Conservation (phyloP, 2,797 vertebrate species). For the Melanotaenia boesemani region DNA sequence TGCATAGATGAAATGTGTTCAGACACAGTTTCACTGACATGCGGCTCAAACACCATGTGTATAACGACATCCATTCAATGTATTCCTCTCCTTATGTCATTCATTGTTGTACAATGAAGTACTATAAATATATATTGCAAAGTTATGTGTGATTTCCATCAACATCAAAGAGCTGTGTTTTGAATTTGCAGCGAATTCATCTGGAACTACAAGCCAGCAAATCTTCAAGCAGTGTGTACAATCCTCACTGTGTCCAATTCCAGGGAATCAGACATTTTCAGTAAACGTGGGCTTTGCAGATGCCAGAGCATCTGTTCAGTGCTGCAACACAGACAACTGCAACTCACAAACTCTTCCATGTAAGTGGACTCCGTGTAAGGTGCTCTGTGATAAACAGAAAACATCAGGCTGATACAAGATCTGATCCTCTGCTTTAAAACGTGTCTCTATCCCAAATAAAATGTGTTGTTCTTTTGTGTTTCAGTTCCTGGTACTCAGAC, state of each 20-base stretch:
- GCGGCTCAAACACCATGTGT: too few relatives aligned
- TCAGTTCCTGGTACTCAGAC: background rate
- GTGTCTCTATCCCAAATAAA: too few relatives aligned
- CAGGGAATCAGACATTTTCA: slow-evolving; percentile 2
- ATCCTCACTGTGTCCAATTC: slow-evolving; percentile 2
- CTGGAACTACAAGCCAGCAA: too few relatives aligned
- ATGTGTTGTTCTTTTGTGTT: background rate
- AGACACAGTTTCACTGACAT: too few relatives aligned
- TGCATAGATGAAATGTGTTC: too few relatives aligned
- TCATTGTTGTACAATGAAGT: too few relatives aligned
- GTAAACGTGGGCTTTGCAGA: fast-evolving
- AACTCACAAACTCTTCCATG: background rate
- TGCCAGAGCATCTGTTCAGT: background rate
- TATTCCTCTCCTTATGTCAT: too few relatives aligned
- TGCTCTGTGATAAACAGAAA: background rate
- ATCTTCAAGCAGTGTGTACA: slow-evolving; percentile 22
- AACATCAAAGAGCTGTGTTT: background rate
- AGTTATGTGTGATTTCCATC: background rate
- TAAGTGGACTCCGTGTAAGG: slow-evolving; percentile 8
- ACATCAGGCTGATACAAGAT: too few relatives aligned
- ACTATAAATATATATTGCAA: background rate
- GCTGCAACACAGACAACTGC: slow-evolving; percentile 46
- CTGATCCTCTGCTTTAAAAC: background rate
- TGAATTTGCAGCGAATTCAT: slow-evolving; percentile 1
- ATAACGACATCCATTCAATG: too few relatives aligned